Base-by-base conservation (phyloP, 2,113 vertebrate species). In the Oryzias celebensis region DNA sequence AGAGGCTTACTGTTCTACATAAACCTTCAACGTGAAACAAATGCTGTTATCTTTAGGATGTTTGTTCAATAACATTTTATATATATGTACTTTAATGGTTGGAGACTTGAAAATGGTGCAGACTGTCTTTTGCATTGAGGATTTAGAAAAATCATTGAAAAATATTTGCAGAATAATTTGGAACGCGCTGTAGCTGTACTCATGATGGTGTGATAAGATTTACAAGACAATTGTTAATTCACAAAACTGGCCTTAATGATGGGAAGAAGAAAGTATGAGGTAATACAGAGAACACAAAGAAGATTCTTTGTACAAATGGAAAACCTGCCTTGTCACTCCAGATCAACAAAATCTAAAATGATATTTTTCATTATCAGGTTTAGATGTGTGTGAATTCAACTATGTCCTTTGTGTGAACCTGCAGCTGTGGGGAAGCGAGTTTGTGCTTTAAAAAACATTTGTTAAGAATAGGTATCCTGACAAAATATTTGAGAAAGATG, bases 401-500 rank as follows among this genome's bases (percentile, higher is more conserved):
- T 68, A 81, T 42, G 54, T 42, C 60, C 47, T 36, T 7, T 46
- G 52, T 50, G 48, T 46, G 62, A 56, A 10, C 23, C 55, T 41
- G 62, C 18, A 53, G 20, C 20, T n/a, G 47, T 15, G 54, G 20
- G 7, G 12, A 41, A 60, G 28, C 20, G 44, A 43, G 46, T 5
- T 17, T 26, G 59, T 6, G 46, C 79, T 54, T 60, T 53, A 82
- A 85, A 85, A 71, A 53, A 77, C 55, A 73, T 70, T 85, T 84
- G 73, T 82, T 82, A 59, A 66, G 77, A 60, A 58, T 72, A 73
- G 75, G 78, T 77, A 85, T 85, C 83, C 81, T 88, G 83, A 69
- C 71, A 76, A 78, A 64, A 50, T 84, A 68, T 83, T 71, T 56
- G 42, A 72, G 70, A 66, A 66, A 67, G 75, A 78, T 76, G 75